Base-by-base conservation (phyloP, 1,140 invertebrate genomes). In the Caenorhabditis tropicalis region DNA sequence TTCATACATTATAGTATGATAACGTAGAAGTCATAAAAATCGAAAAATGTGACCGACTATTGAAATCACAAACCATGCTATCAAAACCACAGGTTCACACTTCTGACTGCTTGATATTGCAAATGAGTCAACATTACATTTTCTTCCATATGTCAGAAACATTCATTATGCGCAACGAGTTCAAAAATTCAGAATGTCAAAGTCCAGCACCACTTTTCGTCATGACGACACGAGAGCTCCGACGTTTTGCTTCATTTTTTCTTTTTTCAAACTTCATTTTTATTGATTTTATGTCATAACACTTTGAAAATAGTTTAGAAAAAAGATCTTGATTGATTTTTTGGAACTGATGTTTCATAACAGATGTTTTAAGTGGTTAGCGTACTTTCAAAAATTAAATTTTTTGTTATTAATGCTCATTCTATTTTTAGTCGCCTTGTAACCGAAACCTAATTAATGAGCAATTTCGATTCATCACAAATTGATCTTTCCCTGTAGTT, bases 181-280 rank as follows among this genome's bases (percentile, higher is more conserved):
- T 46, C 33, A 74, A n/a, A 74, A 21, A 24, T 74, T 74, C 36
- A 43, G 36, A 74, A 74, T 12, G 33, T n/a, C 65, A 74, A 74
- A 74, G 65, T 74, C 65, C 65, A 24, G 65, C 36, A 27, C 36
- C 65, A 43, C 36, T 39, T 74, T 51, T 74, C 31, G 36, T 15
- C n/a, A 74, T 74, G 65, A 74, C 65, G 21, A 74, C 65, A 6
- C 24, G 65, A 16, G 36, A 29, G 10, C 33, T 29, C 33, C 1
- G 33, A 21, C 36, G 24, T 31, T 65, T 65, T 56, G 21, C 15
- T 24, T 2, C 27, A 24, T 56, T 56, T 33, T 6, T 19, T 65
- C 16, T 9, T 36, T 36, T 10, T 27, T 65, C 6, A 27, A 58
- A 24, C 27, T 2, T 7, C 3, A 10, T 10, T 9, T 31, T 24